These are phyloP conservation scores for Sarotherodon lohbergeri DNA, from an alignment of 2,113 vertebrate genomes.

Conservation along the genomic window DNA sequence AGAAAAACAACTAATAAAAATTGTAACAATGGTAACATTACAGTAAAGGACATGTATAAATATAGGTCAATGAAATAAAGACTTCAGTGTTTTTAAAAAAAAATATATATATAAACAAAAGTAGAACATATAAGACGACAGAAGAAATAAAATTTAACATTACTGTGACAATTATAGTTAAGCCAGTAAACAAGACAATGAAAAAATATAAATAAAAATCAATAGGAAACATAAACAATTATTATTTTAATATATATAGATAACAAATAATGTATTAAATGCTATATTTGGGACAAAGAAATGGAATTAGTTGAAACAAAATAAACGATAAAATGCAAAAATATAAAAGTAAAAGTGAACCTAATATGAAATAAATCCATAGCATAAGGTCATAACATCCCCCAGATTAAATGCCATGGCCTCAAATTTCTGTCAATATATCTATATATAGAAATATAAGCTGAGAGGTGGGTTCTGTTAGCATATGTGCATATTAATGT, in stretches of 20 bases:
- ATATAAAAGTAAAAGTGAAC: accelerated
- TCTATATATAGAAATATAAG: neutral
- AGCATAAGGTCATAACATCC: neutral
- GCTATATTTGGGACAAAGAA: neutral
- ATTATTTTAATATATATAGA: neutral
- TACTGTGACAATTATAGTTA: neutral
- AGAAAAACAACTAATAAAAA: neutral
- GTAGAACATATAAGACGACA: accelerated
- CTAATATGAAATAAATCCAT: neutral
- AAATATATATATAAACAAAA: neutral
- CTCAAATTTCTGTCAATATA: neutral
- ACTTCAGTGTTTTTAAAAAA: neutral
- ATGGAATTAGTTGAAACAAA: neutral
- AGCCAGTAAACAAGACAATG: neutral
- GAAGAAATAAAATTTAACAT: neutral
- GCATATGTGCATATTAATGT: neutral
- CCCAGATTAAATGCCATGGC: accelerated
- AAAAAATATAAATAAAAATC: neutral
- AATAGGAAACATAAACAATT: neutral
- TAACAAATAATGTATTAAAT: neutral
- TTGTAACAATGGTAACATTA: neutral
- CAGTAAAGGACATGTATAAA: neutral
- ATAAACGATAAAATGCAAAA: neutral
- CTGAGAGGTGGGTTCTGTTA: neutral
- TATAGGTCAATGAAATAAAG: accelerated